phyloP scores from a whole-genome alignment of 2,113 vertebrate species.

The Herpetotheres cachinnans region DNA sequence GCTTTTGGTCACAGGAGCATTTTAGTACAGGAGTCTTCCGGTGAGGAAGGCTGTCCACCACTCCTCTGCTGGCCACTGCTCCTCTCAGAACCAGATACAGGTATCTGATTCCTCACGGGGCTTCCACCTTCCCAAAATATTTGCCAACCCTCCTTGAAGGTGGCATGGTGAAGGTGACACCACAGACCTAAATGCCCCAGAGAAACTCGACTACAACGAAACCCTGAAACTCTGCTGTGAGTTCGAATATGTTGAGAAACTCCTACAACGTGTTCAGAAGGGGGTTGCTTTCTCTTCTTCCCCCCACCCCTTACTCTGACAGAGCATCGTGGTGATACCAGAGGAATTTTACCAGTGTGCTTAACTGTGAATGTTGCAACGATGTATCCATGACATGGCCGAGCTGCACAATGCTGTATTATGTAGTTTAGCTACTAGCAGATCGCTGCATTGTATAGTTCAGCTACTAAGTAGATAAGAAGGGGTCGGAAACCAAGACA shows the following conservation, averaged over 20 bases:
- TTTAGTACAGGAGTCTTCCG: neutral
- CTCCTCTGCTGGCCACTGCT: neutral
- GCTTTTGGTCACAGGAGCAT: neutral
- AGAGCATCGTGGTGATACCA: neutral
- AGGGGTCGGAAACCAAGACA: too few species aligned
- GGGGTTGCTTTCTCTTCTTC: neutral
- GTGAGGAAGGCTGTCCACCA: neutral
- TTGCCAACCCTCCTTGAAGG: neutral
- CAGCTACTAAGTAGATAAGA: too few species aligned
- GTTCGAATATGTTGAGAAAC: neutral
- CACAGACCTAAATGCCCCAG: neutral
- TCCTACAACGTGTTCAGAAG: rapidly evolving
- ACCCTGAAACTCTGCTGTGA: rapidly evolving
- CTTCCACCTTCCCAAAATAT: neutral
- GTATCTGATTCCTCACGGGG: neutral
- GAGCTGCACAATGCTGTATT: too few species aligned
- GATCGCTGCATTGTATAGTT: too few species aligned
- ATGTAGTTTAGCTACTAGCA: too few species aligned
- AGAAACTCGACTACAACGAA: rapidly evolving
- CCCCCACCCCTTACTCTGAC: rapidly evolving
- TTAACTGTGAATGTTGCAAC: too few species aligned
- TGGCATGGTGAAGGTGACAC: neutral
- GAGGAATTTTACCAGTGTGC: too few species aligned
- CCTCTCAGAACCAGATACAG: neutral
- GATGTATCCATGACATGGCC: too few species aligned